Evolutionary conservation across 2,888 invertebrate genomes (phyloP), one percentile per base, ranked within the genome.

Genomic region (Acleris holmiana): DNA sequence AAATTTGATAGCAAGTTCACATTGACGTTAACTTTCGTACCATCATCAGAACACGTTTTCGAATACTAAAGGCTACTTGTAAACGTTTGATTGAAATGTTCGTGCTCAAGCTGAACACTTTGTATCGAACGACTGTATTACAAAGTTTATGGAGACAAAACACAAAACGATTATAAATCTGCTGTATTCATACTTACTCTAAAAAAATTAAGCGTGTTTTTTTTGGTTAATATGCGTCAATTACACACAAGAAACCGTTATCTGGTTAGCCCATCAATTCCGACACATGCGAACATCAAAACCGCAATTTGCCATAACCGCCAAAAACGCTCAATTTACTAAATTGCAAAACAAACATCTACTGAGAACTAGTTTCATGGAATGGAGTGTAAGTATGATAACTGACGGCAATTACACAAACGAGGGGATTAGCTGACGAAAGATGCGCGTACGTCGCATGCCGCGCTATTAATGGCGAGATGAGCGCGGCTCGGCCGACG

Each of bases 281-380:
- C 23, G 17, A 41, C 55, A 53, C 44, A 55, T 29, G 29, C 29
- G 8, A 41, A 19, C 41, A 54, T 21, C 13, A 23, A 55, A 23
- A 55, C 19, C 44, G 23, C 23, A 10, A 23, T 17, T 44, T 7
- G 35, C 35, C 18, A 21, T 44, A 55, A 55, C 44, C n/a, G 44
- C 13, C 17, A 21, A 58, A 59, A 64, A 64, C 53, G 58, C 29
- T 60, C 49, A 55, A 64, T 55, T 55, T 60, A 44, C 59, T 54
- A 60, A 65, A 50, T 65, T 65, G 54, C 65, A 65, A 65, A 60
- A 65, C 59, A 50, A 55, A 60, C 59, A 23, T 54, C 58, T 47
- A 57, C 44, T 55, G 53, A 29, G 60, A 60, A 60, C 64, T 49
- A 59, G 59, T 64, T 48, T n/a, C 29, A 58, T 19, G 49, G 62